A percentile compares a stretch with the other conserved stretches of the same genome.
phyloP scores from a whole-genome alignment of 2,888 invertebrate species.

The Argyresthia albistria region DNA sequence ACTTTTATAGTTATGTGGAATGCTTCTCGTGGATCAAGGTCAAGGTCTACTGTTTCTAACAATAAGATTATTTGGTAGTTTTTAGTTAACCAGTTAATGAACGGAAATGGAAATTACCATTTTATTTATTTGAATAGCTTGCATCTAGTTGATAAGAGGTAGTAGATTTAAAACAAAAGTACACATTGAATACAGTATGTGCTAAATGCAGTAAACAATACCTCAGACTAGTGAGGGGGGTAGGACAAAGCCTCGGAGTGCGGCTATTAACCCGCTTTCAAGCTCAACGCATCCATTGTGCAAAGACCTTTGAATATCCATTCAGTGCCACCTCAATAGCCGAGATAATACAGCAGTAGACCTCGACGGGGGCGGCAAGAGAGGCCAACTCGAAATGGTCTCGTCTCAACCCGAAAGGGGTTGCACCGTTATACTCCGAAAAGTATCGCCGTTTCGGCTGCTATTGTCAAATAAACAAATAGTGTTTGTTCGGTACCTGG shows the following conservation, averaged over 20 bases:
- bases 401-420: neutral
- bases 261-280: conserved; percentile 15
- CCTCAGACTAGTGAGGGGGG: neutral
- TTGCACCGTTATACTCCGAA: conserved; percentile 22
- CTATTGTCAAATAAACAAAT: conserved; percentile 15
- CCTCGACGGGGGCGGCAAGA: neutral
- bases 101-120: neutral
- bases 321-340: neutral
- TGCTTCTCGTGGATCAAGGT: too few species aligned
- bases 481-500: conserved; percentile 26
- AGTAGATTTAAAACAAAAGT: neutral
- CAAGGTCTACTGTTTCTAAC: too few species aligned
- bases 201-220: conserved; percentile 1
- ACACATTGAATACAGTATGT: neutral
- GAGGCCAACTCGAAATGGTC: neutral
- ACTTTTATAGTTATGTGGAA: too few species aligned
- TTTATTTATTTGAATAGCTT: neutral
- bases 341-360: too few species aligned
- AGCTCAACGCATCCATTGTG: conserved; percentile 10
- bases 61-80: too few species aligned
- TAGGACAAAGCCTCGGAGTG: conserved; percentile 1
- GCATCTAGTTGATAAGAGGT: neutral
- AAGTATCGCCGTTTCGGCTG: conserved; percentile 20
- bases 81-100: too few species aligned
- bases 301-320: conserved; percentile 7